Conservation (phyloP, 1,140 invertebrate species). For the Heliconius eleuchia region DNA sequence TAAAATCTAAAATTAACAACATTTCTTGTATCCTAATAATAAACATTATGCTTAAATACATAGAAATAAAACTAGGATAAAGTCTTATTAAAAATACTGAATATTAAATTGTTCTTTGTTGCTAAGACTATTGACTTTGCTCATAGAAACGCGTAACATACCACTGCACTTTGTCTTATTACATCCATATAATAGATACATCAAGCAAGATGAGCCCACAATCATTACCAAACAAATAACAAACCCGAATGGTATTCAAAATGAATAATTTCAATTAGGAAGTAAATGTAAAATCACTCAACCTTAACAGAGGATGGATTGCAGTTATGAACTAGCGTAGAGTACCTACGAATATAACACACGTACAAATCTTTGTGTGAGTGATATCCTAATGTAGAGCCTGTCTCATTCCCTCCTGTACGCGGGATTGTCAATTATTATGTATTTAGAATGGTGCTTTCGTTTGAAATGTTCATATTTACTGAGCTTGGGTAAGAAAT, state of each 20-base stretch:
- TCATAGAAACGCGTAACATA: not conserved
- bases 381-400: slow-evolving; percentile 3
- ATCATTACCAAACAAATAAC: not conserved
- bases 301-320: slow-evolving; percentile 52
- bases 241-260: slow-evolving; percentile 29
- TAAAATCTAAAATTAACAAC: no score
- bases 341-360: slow-evolving; percentile 57
- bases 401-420: slow-evolving; percentile 1
- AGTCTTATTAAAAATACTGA: no score
- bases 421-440: slow-evolving; percentile 48
- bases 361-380: slow-evolving; percentile 38
- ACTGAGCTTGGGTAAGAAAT: not conserved
- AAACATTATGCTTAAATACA: no score
- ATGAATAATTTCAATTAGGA: slow-evolving; percentile 63
- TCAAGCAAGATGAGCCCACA: not conserved
- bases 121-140: not conserved
- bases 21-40: no score
- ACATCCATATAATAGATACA: not conserved
- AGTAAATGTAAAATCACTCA: slow-evolving; percentile 58
- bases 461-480: not conserved
- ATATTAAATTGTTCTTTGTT: no score
- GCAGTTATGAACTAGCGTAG: slow-evolving; percentile 58
- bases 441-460: slow-evolving; percentile 60
- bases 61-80: no score
- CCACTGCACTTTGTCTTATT: not conserved